A percentile compares a stretch with the other conserved stretches of the same genome.
Conservation (phyloP, 2,888 invertebrate genomes). For the Caenorhabditis sp. region DNA sequence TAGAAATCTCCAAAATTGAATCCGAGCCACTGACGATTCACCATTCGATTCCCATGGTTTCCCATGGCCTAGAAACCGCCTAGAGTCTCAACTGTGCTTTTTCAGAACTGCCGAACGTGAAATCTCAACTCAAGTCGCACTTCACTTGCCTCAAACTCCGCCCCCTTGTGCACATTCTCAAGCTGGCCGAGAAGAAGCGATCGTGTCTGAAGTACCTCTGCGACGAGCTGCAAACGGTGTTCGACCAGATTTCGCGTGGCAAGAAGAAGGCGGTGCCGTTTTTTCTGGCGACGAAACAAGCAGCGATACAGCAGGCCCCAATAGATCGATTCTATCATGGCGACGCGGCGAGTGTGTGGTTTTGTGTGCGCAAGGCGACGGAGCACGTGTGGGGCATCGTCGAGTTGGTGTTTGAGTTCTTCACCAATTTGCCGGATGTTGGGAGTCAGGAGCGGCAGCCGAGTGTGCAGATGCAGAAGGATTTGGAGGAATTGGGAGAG, state of each 20-base stretch:
- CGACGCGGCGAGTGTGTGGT: constrained; percentile 45
- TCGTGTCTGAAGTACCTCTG: constrained; percentile 55
- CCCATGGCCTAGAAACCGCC: too few relatives aligned
- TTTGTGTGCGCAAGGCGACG: constrained; percentile 48
- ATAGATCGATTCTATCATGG: constrained; percentile 44
- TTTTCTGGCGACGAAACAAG: constrained; percentile 18
- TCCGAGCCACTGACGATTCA: too few relatives aligned
- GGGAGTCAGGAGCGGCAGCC: constrained; percentile 38
- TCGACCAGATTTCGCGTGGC: constrained; percentile 25
- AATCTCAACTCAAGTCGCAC: constrained; percentile 22
- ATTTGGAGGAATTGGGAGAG: constrained; percentile 54
- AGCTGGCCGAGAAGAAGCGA: constrained; percentile 44
- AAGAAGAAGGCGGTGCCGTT: constrained; percentile 40
- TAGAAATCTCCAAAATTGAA: too few relatives aligned
- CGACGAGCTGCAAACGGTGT: constrained; percentile 40
- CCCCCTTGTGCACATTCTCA: constrained; percentile 54
- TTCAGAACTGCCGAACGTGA: constrained; percentile 9
- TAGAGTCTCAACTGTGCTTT: background rate
- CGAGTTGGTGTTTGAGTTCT: constrained; percentile 38
- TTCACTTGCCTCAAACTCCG: constrained; percentile 48
- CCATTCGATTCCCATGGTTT: too few relatives aligned
- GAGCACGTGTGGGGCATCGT: constrained; percentile 51
- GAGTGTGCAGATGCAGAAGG: constrained; percentile 29
- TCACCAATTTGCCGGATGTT: background rate
- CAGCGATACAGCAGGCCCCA: background rate